Conservation (phyloP, 92 coral and sea anemone species). For the Ricordea florida region DNA sequence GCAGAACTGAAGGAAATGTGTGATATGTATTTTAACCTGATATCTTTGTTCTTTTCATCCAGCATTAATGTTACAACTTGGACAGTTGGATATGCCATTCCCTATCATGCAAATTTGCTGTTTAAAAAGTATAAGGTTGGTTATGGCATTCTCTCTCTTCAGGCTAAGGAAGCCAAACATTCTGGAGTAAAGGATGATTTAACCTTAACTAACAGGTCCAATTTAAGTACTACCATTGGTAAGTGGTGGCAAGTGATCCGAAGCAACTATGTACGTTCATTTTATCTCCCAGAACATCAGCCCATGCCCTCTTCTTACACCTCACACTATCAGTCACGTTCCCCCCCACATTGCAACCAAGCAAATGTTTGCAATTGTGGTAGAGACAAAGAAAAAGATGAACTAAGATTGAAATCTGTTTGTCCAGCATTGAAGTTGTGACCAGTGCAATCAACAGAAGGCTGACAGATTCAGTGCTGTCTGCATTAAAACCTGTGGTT, state of each 20-base stretch:
- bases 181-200: conserved; percentile 63
- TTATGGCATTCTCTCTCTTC: conserved; percentile 51
- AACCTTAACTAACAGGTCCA: conserved; percentile 37
- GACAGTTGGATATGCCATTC: conserved; percentile 76
- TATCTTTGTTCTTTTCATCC: conserved; percentile 27
- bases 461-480: conserved; percentile 29
- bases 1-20: conserved; percentile 34
- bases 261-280: conserved; percentile 69
- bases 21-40: conserved; percentile 37
- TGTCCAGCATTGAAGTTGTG: conserved; percentile 12
- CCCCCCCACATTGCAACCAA: conserved; percentile 32
- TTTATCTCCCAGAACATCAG: conserved; percentile 63
- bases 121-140: conserved; percentile 41
- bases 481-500: conserved; percentile 23
- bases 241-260: conserved; percentile 75
- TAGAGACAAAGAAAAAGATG: conserved; percentile 35
- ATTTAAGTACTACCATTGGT: not conserved
- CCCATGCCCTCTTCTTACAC: conserved; percentile 56
- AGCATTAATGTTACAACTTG: conserved; percentile 54
- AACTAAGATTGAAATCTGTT: conserved; percentile 15
- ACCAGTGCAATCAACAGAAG: conserved; percentile 35
- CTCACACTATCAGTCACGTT: conserved; percentile 40
- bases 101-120: conserved; percentile 54
- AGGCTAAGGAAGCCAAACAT: conserved; percentile 75
- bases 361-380: conserved; percentile 59